Conservation (phyloP, 2,797 vertebrate species). For the Coccyzus lansbergi region DNA sequence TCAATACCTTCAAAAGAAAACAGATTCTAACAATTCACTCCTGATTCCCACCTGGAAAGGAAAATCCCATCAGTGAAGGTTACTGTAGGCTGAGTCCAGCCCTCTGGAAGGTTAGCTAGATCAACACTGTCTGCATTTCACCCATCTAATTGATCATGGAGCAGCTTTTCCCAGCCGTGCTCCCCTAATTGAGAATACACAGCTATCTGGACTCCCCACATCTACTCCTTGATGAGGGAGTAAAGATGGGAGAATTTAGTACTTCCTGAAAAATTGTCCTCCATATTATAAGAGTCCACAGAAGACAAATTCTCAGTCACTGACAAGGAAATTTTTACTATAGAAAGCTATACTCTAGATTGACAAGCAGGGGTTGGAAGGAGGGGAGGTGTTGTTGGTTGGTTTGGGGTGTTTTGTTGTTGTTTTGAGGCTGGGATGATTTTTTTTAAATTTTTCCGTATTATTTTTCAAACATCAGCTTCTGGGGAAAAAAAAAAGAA, state of each 20-base stretch:
- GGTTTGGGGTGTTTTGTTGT: background rate
- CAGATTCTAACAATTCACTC: background rate
- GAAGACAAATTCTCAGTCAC: background rate
- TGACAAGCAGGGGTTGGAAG: background rate
- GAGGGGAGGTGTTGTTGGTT: too few species aligned
- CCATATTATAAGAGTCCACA: background rate
- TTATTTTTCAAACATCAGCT: background rate
- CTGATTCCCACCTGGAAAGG: slow-evolving; percentile 8
- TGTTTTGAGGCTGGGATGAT: background rate
- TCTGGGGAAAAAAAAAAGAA: background rate
- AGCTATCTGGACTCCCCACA: background rate
- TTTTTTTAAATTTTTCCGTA: background rate
- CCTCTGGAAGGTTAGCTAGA: background rate
- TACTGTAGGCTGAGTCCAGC: background rate
- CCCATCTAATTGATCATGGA: background rate
- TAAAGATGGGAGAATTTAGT: background rate
- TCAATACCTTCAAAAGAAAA: slow-evolving; percentile 9
- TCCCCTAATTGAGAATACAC: fast-evolving
- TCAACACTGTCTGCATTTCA: background rate
- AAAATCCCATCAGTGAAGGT: background rate
- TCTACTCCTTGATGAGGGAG: background rate
- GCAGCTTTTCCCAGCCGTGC: background rate
- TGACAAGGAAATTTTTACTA: background rate
- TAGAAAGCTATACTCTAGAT: background rate
- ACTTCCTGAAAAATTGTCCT: background rate